A percentile compares a stretch with the other conserved stretches of the same genome.
Conservation (phyloP, 2,797 vertebrate genomes). For the Mycteria americana region DNA sequence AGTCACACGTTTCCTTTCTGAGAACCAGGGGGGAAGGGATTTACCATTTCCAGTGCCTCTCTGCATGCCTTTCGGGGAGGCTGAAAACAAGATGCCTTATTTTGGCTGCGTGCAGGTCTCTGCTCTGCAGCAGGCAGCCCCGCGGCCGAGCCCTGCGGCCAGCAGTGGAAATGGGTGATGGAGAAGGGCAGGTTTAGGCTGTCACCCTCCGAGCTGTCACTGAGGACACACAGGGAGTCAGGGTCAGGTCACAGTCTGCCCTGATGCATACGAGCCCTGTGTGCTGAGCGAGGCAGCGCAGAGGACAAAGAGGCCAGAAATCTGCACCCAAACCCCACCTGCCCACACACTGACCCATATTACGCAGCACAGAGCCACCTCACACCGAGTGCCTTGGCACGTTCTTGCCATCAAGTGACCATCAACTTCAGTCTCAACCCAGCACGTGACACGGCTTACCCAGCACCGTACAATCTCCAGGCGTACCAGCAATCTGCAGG, state of each 20-base stretch:
- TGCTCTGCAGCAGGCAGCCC: background rate
- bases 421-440: background rate
- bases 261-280: fast-evolving
- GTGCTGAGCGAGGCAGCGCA: fast-evolving
- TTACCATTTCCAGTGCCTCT: background rate
- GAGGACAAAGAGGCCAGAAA: background rate
- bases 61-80: background rate
- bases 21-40: background rate
- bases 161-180: background rate
- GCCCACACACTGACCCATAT: background rate
- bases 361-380: background rate
- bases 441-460: background rate
- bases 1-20: background rate
- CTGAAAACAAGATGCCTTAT: background rate
- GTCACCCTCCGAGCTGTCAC: background rate
- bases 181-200: background rate
- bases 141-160: fast-evolving
- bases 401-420: background rate
- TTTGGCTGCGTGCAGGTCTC: fast-evolving
- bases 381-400: background rate
- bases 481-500: background rate
- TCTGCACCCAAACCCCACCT: background rate
- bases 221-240: background rate
- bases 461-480: fast-evolving
- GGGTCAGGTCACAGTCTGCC: background rate